Evolutionary conservation across 2,888 invertebrate genomes (phyloP).

Genomic region (Tipula confusa): DNA sequence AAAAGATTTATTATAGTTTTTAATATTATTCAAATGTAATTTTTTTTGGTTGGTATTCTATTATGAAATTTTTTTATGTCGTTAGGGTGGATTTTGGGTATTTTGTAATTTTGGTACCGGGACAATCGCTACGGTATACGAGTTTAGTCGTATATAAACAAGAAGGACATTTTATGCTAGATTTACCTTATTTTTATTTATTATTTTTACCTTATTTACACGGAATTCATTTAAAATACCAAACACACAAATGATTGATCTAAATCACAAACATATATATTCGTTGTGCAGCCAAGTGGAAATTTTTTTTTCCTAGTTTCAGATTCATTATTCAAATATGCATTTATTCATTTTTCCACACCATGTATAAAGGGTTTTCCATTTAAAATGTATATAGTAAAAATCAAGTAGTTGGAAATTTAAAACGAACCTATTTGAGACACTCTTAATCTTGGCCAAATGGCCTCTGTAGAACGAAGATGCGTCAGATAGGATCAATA

Average conservation of each 20-base stretch:
- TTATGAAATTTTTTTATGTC: not conserved
- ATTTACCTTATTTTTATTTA: no score
- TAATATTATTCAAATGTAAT: not conserved
- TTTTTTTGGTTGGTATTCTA: no score
- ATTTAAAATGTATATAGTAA: no score
- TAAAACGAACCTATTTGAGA: no score
- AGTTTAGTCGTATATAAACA: not conserved
- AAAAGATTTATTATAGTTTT: not conserved
- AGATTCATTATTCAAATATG: not conserved
- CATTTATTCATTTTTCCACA: no score
- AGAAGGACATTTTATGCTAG: not conserved
- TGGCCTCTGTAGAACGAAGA: no score
- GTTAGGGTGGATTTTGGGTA: not conserved
- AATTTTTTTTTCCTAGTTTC: not conserved
- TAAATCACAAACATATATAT: not conserved
- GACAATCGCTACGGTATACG: not conserved
- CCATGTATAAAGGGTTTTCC: no score
- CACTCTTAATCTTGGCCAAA: no score
- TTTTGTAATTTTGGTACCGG: not conserved
- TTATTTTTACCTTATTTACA: not conserved
- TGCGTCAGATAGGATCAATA: no score
- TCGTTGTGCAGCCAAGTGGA: not conserved
- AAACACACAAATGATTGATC: not conserved
- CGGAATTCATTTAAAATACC: not conserved
- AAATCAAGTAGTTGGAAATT: no score